Base-by-base conservation (phyloP, 2,888 invertebrate species). In the Leptinotarsa haldemani region DNA sequence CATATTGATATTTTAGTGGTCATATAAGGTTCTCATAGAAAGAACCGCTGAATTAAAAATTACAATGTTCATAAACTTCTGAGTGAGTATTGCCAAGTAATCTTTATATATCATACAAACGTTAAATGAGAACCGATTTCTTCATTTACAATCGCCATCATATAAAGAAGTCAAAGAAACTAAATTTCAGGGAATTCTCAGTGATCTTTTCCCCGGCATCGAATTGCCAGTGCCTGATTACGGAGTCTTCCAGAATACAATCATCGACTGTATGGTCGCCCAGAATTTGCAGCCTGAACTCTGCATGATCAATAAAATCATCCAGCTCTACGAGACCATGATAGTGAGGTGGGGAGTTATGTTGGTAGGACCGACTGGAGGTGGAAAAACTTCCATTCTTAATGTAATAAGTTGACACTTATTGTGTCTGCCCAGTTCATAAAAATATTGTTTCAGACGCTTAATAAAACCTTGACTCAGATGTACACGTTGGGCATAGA, bases 321-420 rank as follows among this genome's bases (percentile, higher is more conserved):
- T 97, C 77, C 96, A 97, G 85, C 88, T 97, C 13, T 94, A 95
- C 84, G 97, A 97, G 86, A 97, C 96, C 0, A 94, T 97, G 94
- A 92, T 94, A 78, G 96, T 97, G 3, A 90, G 97, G 20, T 96
- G 97, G 91, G 97, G 97, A 3, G 96, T 97, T 1, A 97, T 97
- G 96, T 87, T 96, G 76, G 96, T 97, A 0, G 97, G 97, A 0
- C 96, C 96, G 0, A 95, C 96, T 0, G 96, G 96, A 0, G 93
- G 95, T 3, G 97, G 96, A 4, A 97, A 97, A 86, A 93, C 94
- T 0, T 91, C 93, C 0, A 91, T 95, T 12, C 89, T 96, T 69
- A 89, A 90, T 80, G 94, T 94, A 86, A 87, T 88, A 3, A 50
- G 4, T 48, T 64, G 5, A 7, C 20, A 64, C 4, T 48, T 18